A percentile compares a stretch with the other conserved stretches of the same genome.
Evolutionary conservation across 2,113 vertebrate species (phyloP).

Genomic region (Perca flavescens): DNA sequence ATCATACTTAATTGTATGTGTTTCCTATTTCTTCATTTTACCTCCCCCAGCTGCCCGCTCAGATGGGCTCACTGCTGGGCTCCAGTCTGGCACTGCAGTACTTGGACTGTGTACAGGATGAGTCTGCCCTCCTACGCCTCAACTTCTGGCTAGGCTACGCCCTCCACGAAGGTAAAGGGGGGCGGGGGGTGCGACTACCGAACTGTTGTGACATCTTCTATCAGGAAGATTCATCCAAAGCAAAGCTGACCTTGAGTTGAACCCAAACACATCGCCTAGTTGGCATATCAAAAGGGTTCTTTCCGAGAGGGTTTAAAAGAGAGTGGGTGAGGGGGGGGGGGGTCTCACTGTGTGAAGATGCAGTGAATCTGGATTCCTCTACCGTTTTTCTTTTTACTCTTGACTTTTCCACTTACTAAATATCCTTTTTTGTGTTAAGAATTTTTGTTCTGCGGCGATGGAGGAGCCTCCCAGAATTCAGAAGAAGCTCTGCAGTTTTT

Average conservation of each 20-base stretch:
- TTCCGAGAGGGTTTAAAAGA: conserved; percentile 18
- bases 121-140: conserved; percentile 89
- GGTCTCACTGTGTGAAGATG: conserved; percentile 13
- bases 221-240: conserved; percentile 29
- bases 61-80: conserved; percentile 93
- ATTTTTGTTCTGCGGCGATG: conserved; percentile 86
- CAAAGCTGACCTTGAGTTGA: conserved; percentile 55
- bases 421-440: conserved; percentile 77
- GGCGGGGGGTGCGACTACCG: background rate
- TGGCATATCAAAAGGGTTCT: conserved; percentile 57
- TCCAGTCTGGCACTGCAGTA: conserved; percentile 91
- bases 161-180: conserved; percentile 90
- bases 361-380: conserved; percentile 5
- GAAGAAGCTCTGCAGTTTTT: conserved; percentile 88
- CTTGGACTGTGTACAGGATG: conserved; percentile 91
- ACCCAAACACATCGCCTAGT: conserved; percentile 18
- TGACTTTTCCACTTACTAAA: conserved; percentile 21
- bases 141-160: conserved; percentile 92
- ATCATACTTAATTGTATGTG: conserved; percentile 9
- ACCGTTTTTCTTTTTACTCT: conserved; percentile 46
- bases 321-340: background rate
- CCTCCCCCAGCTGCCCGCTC: conserved; percentile 90
- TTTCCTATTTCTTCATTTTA: conserved; percentile 27
- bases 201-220: conserved; percentile 25
- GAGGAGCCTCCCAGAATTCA: conserved; percentile 71